Evolutionary conservation across 2,888 invertebrate species (phyloP).

Genomic region (Polyommatus icarus): DNA sequence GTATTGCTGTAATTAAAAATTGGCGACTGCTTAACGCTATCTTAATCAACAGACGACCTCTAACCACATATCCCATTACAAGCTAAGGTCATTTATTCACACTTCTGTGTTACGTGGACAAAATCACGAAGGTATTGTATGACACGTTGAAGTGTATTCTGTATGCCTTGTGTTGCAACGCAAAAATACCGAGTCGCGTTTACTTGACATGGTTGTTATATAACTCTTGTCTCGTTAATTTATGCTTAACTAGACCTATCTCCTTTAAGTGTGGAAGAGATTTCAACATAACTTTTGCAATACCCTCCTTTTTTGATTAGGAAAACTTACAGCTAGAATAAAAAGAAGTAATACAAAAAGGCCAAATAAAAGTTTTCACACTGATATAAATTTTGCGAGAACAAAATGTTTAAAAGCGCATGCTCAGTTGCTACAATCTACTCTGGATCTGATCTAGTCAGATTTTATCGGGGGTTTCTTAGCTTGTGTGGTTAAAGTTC

Average conservation of each 20-base stretch:
- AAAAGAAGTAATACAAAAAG: too few relatives aligned
- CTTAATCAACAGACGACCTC: constrained; percentile 6
- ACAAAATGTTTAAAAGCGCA: not conserved
- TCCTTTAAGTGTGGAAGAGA: constrained; percentile 1
- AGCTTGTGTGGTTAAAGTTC: constrained; percentile 18
- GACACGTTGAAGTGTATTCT: constrained; percentile 1
- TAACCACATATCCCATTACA: not conserved
- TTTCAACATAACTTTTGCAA: not conserved
- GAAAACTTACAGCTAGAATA: too few relatives aligned
- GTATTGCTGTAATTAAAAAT: not conserved
- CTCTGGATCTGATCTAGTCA: not conserved
- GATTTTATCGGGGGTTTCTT: constrained; percentile 3
- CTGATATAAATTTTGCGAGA: not conserved
- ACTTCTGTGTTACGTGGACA: constrained; percentile 20
- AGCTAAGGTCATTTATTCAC: constrained; percentile 15
- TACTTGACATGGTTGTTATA: constrained; percentile 27
- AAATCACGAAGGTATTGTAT: not conserved
- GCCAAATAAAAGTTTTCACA: too few relatives aligned
- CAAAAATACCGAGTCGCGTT: constrained; percentile 21
- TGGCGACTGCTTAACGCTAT: constrained; percentile 16
- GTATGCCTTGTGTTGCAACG: constrained; percentile 22
- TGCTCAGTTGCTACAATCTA: not conserved
- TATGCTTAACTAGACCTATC: constrained; percentile 25
- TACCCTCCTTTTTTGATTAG: too few relatives aligned
- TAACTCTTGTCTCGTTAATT: constrained; percentile 30